phyloP scores from a whole-genome alignment of 1,140 invertebrate species.

The Nymphalis io region DNA sequence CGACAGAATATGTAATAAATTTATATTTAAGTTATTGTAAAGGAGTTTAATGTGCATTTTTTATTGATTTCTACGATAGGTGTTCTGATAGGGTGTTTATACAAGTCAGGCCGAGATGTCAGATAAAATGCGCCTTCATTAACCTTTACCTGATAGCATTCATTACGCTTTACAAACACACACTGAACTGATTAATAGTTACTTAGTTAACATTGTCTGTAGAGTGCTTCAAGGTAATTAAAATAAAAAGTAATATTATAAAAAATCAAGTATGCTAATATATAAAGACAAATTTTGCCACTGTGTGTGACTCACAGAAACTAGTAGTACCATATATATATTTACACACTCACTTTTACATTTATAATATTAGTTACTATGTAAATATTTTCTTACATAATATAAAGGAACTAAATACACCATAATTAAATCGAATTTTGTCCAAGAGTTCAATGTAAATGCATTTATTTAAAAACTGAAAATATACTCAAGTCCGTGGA shows the following conservation, averaged over 20 bases:
- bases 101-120: slow-evolving; percentile 52
- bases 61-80: not conserved
- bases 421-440: no score
- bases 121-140: slow-evolving; percentile 66
- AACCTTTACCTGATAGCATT: slow-evolving; percentile 66
- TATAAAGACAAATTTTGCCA: no score
- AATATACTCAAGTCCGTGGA: not conserved
- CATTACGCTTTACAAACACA: slow-evolving; percentile 75
- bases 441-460: not conserved
- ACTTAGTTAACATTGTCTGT: slow-evolving; percentile 64
- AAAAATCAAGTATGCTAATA: not conserved
- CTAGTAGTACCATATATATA: no score
- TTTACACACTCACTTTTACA: no score
- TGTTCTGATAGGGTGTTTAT: slow-evolving; percentile 34
- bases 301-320: no score
- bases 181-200: slow-evolving; percentile 68
- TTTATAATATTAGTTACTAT: no score
- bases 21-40: no score
- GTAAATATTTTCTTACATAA: no score
- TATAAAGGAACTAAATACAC: no score
- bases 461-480: not conserved
- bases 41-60: not conserved
- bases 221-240: slow-evolving; percentile 28
- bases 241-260: not conserved
- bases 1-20: no score